Evolutionary conservation across 2,113 vertebrate species (phyloP).

Genomic region (Tor tambroides): DNA sequence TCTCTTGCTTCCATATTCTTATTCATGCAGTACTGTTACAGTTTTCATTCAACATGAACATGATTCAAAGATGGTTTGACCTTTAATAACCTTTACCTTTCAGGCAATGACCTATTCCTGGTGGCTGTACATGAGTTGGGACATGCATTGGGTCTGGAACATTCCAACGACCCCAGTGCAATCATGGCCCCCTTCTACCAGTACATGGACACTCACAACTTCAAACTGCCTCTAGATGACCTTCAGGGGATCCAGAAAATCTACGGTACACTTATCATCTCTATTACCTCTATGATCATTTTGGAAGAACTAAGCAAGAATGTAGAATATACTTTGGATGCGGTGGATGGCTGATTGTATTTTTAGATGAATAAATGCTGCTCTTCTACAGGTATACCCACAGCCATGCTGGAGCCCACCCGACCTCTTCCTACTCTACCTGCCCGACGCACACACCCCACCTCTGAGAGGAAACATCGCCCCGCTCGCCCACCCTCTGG

Average conservation of each 20-base stretch:
- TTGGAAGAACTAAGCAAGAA: neutral
- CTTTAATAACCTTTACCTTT: conserved; percentile 16
- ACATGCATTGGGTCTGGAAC: conserved; percentile 92
- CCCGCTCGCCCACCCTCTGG: conserved; percentile 85
- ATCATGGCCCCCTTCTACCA: conserved; percentile 99
- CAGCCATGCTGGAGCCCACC: conserved; percentile 93
- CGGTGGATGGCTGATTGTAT: neutral
- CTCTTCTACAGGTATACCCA: conserved; percentile 83
- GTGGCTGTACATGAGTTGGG: conserved; percentile 96
- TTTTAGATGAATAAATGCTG: neutral
- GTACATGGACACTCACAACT: conserved; percentile 98
- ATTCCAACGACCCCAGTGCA: conserved; percentile 95
- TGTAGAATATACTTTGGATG: neutral
- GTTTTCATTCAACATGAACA: neutral
- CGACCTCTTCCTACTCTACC: conserved; percentile 92
- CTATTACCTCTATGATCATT: neutral
- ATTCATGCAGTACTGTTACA: neutral
- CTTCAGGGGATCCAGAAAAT: conserved; percentile 98
- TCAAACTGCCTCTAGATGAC: conserved; percentile 96
- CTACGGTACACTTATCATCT: conserved; percentile 78
- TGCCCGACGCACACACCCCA: conserved; percentile 86
- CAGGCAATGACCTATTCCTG: conserved; percentile 95
- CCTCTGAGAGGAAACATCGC: conserved; percentile 88
- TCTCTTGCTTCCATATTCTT: neutral
- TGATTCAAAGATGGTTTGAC: neutral